Base-by-base conservation (phyloP, 2,797 vertebrate species). In the Dendrocincla tyrannina region DNA sequence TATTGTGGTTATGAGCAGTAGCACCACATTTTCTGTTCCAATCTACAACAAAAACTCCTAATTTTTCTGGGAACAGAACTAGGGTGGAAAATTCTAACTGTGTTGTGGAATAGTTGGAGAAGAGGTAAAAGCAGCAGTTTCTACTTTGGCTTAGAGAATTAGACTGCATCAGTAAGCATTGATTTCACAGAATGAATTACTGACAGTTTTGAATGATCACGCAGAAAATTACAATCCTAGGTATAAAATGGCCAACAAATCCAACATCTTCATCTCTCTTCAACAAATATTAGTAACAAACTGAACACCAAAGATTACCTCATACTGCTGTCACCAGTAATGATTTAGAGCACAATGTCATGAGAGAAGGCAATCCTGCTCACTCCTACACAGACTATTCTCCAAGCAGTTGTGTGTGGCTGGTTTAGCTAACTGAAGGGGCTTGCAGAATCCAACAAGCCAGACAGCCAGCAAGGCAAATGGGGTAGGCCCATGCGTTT, bases 401-500 rank as follows among this genome's bases (percentile, higher is more conserved):
- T 2, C 23, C 41, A 12, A n/a, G 39, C 16, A 52, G 15, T 7
- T 42, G 32, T 1, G 0, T 19, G 78, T 25, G 42, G 46, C n/a
- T 88, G 39, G 16, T 69, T 73, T 72, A 66, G 72, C 41, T 18
- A 37, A 75, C 30, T 73, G 63, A 66, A 50, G 0, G 7, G 55
- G 42, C 22, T 55, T 50, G 35, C 50, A 69, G 39, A 55, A 63
- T 47, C 32, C 28, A n/a, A 66, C 32, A 72, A 80, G 39, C 39
- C 79, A 79, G n/a, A 46, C 8, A 64, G 33, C 8, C 44, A 91
- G 33, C 28, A 77, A 59, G 33, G 70, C 18, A 70, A 81, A 76
- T 1, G 2, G 35, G 53, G 27, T 2, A 66, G 46, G 30, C 5
- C 33, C 22, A 46, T 0, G 1, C 67, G 50, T 63, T 18, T n/a